phyloP scores from a whole-genome alignment of 2,797 vertebrate genomes.

The Rhincodon typus region DNA sequence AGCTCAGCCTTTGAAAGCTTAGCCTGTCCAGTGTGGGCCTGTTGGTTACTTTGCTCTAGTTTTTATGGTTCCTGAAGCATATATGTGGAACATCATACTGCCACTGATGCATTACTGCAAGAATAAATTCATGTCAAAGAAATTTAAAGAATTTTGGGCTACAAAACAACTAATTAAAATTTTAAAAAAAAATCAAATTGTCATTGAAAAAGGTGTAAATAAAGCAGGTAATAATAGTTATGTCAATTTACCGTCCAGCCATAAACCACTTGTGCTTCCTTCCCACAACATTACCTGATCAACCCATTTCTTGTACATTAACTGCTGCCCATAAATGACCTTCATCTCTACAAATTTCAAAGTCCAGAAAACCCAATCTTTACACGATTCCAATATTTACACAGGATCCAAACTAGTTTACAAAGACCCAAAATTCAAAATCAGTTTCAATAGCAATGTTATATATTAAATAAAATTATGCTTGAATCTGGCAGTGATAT shows the following conservation, averaged over 20 bases:
- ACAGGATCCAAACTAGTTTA: neutral
- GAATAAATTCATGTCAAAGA: neutral
- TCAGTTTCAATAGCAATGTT: neutral
- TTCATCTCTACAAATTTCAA: neutral
- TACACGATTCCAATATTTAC: neutral
- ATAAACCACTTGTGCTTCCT: neutral
- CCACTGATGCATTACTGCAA: neutral
- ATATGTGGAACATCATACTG: neutral
- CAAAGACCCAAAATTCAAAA: neutral
- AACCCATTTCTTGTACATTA: neutral
- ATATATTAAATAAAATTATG: neutral
- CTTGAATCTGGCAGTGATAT: neutral
- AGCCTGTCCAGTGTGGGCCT: neutral
- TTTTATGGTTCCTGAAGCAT: neutral
- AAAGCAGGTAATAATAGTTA: neutral
- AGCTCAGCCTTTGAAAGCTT: neutral
- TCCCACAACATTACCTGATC: neutral
- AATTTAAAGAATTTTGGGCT: neutral
- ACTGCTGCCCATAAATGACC: no score
- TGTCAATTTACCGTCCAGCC: neutral
- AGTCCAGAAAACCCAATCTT: neutral
- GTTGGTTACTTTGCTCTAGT: neutral
- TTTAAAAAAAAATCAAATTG: neutral
- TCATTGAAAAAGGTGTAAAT: no score
- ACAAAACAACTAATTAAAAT: neutral